Conservation (phyloP, 2,797 vertebrate species). For the Artibeus lituratus region DNA sequence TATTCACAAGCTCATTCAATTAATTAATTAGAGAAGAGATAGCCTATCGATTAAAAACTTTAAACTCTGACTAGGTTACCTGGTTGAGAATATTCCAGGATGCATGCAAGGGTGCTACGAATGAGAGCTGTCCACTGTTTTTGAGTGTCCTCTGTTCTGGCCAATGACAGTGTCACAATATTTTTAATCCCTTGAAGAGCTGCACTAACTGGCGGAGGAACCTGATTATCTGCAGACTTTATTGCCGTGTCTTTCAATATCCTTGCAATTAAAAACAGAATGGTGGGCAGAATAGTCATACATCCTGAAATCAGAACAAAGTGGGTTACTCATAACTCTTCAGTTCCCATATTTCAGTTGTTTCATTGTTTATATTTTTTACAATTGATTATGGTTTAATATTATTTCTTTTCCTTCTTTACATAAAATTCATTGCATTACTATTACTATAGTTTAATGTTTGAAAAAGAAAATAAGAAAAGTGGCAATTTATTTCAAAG, state of each 20-base stretch:
- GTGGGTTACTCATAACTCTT: slow-evolving; percentile 5
- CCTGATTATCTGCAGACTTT: slow-evolving; percentile 89
- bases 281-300: slow-evolving; percentile 97
- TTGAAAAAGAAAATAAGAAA: slow-evolving; percentile 22
- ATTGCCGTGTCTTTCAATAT: slow-evolving; percentile 95
- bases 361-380: slow-evolving; percentile 4
- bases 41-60: not conserved
- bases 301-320: slow-evolving; percentile 86
- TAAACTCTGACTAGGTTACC: slow-evolving; percentile 82
- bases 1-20: not conserved
- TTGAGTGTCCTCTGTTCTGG: slow-evolving; percentile 87
- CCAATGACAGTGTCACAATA: slow-evolving; percentile 92
- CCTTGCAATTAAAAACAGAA: slow-evolving; percentile 95
- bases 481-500: not conserved
- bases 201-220: slow-evolving; percentile 90
- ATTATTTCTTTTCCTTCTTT: slow-evolving; percentile 6
- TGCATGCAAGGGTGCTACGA: slow-evolving; percentile 94
- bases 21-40: not conserved
- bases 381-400: not conserved
- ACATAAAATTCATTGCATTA: slow-evolving; percentile 23
- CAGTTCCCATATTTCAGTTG: not conserved
- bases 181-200: slow-evolving; percentile 95
- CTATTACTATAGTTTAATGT: not conserved
- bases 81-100: slow-evolving; percentile 94
- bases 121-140: slow-evolving; percentile 94